Base-by-base conservation (phyloP, 2,888 invertebrate genomes). In the Mactromeris polynyma region DNA sequence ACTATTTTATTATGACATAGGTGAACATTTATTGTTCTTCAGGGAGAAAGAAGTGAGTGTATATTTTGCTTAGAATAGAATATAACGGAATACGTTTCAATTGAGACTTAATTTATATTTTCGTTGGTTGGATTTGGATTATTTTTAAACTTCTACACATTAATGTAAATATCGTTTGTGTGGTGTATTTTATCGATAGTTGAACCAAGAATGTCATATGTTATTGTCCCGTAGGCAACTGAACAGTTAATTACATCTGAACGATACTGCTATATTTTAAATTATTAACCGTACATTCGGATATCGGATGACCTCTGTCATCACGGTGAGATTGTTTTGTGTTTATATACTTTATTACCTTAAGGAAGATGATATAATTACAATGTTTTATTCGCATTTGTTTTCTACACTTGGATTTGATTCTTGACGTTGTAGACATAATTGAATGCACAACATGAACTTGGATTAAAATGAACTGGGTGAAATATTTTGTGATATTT, bases 251-350 rank as follows among this genome's bases (percentile, higher is more conserved):
- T 64, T 64, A 58, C 58, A 19, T 4, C 58, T 4, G n/a, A 26
- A 64, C 26, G 58, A n/a, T n/a, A 64, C 26, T 0, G 26, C 58
- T 64, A 26, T 64, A 26, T 21, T 64, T 64, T 64, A 26, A 64
- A 64, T 64, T 64, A 64, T 64, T 64, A 64, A 64, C 58, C 26
- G 58, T 26, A n/a, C 26, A 64, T 64, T 64, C 26, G 58, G 51
- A 51, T 9, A 51, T 51, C 51, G 51, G 58, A 64, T 64, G 26
- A 64, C 58, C 58, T 64, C 58, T 26, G 9, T 21, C 9, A 26
- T 64, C 9, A 64, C 58, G 58, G 26, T 64, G 58, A n/a, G 26
- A 26, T 64, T 26, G 26, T 64, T 64, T 1, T 26, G 9, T n/a
- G 9, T 26, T 46, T 46, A 46, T 46, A 14, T 46, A 46, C 6